Evolutionary conservation across 2,888 invertebrate genomes (phyloP), one percentile per base, ranked within the genome.

Genomic region (Cataglyphis altisquamis): DNA sequence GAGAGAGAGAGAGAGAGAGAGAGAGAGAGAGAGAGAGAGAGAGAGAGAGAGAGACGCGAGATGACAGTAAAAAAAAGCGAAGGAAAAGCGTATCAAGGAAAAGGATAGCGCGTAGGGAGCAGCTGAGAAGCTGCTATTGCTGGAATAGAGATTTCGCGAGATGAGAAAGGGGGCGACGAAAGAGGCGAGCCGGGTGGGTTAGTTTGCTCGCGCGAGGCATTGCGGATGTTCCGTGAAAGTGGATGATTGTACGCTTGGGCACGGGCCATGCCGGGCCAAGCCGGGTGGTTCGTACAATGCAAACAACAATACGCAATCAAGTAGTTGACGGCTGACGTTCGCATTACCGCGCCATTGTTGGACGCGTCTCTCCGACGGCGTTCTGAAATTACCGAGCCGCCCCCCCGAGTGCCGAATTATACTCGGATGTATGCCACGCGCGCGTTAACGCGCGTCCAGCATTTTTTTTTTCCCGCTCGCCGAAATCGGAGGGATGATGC

Each of bases 271-370:
- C 80, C 86, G 63, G 21, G 21, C 63, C 32, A 60, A n/a, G 64
- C 64, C 64, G 6, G 39, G 82, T 67, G 39, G 82, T 67, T 73
- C 81, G 85, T 87, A 90, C 92, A 91, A 91, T 92, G 91, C 91
- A 93, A 93, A 93, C 92, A 92, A 93, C 93, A 93, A 93, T 93
- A 92, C 91, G 93, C 93, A 93, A 93, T 93, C 93, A 93, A 93
- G 92, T 92, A 92, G 92, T 93, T 92, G 93, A 92, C 92, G 91
- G 92, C 90, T 92, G 92, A 93, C 92, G 91, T 91, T 90, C 87
- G 91, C 91, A 92, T 93, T 93, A 93, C 91, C 87, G 84, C 78
- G 84, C 90, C 91, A 93, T 93, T 93, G 93, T 93, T 90, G 90
- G 87, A 89, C 82, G 87, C 52, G 75, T 52, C 25, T 87, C 88